These are phyloP conservation scores for Lagorchestes hirsutus DNA, from an alignment of 2,797 vertebrate genomes.

Conservation along the genomic window DNA sequence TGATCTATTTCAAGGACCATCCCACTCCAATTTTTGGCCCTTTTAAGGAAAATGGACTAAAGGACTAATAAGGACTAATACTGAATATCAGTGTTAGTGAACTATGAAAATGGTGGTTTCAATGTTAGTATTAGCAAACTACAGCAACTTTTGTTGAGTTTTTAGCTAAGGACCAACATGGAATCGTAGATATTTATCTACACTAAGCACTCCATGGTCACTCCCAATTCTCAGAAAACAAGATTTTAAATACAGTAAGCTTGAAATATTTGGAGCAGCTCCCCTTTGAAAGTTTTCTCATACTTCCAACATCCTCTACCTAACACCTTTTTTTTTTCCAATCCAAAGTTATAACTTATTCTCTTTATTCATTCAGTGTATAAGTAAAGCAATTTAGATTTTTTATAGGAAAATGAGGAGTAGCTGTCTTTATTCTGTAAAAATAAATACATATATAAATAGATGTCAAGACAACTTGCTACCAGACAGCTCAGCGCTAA, in stretches of 20 bases:
- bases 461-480: conserved; percentile 15
- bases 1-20: background rate
- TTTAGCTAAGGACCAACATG: conserved; percentile 35
- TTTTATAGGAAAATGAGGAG: conserved; percentile 1
- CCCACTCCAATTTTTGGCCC: background rate
- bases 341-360: conserved; percentile 21
- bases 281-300: conserved; percentile 24
- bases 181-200: background rate
- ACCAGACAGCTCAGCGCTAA: background rate
- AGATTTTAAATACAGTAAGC: conserved; percentile 26
- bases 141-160: background rate
- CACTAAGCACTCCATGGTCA: background rate
- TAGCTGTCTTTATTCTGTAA: background rate
- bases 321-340: background rate
- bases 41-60: background rate
- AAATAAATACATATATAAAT: conserved; percentile 33
- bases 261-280: background rate
- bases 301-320: background rate
- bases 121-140: background rate
- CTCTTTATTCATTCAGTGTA: conserved; percentile 24
- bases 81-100: background rate
- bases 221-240: background rate
- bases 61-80: no score
- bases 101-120: background rate
- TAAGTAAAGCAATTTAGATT: background rate